These are phyloP conservation scores for Conus canariensis DNA, from an alignment of 2,888 invertebrate genomes.

Conservation along the genomic window DNA sequence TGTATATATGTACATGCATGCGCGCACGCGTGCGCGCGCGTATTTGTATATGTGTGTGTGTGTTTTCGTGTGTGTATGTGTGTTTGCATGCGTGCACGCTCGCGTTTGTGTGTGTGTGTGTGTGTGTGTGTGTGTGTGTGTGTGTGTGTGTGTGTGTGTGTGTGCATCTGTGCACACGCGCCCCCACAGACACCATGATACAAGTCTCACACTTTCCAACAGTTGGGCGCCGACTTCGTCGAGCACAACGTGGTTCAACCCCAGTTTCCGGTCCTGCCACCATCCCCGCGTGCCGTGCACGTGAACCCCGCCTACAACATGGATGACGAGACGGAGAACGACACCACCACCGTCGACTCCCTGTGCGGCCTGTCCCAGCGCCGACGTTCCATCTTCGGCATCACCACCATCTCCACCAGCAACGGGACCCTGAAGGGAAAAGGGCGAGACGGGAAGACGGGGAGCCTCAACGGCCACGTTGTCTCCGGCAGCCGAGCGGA, in stretches of 20 bases:
- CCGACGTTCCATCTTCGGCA: background rate
- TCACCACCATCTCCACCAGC: background rate
- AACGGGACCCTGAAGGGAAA: background rate
- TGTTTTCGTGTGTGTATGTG: background rate
- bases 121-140: background rate
- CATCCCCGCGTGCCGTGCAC: background rate
- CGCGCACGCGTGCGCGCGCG: background rate
- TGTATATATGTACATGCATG: background rate
- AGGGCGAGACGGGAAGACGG: background rate
- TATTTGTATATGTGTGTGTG: background rate
- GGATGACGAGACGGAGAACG: slow-evolving; percentile 58
- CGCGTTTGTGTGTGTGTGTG: too few relatives aligned
- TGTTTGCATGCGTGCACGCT: too few relatives aligned
- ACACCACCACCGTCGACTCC: slow-evolving; percentile 76
- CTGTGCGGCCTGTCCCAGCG: background rate
- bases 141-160: slow-evolving; percentile 7
- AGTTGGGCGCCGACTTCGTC: slow-evolving; percentile 89
- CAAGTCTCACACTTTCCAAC: background rate
- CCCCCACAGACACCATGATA: too few relatives aligned
- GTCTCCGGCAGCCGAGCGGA: background rate
- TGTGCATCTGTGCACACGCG: background rate
- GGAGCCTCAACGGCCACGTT: slow-evolving; percentile 7
- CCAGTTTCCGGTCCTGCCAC: background rate
- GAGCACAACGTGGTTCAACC: slow-evolving; percentile 83
- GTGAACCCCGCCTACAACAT: slow-evolving; percentile 11